These are phyloP conservation scores for Phasianus colchicus DNA, from an alignment of 2,113 vertebrate species.

Conservation along the genomic window DNA sequence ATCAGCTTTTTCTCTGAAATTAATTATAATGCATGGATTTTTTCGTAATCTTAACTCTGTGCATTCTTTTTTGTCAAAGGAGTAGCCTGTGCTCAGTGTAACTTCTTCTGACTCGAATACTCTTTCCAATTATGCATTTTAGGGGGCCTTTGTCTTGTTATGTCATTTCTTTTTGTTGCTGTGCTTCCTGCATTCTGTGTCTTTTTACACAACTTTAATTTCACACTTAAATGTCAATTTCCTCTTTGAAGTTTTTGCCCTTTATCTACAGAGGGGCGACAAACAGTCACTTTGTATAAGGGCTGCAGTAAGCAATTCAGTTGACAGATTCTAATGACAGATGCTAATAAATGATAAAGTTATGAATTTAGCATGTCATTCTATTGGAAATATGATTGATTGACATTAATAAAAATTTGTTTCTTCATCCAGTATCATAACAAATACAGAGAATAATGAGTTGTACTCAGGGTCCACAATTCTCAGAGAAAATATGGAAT, in stretches of 20 bases:
- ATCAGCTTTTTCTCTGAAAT: neutral
- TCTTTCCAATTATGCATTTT: neutral
- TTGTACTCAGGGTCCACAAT: neutral
- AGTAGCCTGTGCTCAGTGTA: neutral
- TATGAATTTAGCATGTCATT: neutral
- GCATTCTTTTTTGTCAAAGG: neutral
- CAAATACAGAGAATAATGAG: neutral
- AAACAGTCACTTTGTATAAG: neutral
- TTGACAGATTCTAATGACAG: neutral
- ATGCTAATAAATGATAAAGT: neutral
- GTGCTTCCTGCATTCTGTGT: constrained; percentile 25
- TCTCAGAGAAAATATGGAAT: neutral
- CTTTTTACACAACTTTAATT: constrained; percentile 17
- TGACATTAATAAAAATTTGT: constrained; percentile 6
- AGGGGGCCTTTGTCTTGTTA: neutral
- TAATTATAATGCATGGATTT: neutral
- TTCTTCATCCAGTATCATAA: constrained; percentile 13
- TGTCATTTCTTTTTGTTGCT: neutral
- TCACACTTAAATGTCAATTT: neutral
- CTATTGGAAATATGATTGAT: constrained; percentile 20
- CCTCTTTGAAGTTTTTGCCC: neutral
- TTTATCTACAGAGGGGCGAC: neutral
- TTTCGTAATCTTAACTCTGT: neutral
- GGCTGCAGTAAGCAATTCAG: neutral
- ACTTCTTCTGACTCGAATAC: neutral